phyloP scores from a whole-genome alignment of 2,113 vertebrate species.

The Choloepus hoffmanni region DNA sequence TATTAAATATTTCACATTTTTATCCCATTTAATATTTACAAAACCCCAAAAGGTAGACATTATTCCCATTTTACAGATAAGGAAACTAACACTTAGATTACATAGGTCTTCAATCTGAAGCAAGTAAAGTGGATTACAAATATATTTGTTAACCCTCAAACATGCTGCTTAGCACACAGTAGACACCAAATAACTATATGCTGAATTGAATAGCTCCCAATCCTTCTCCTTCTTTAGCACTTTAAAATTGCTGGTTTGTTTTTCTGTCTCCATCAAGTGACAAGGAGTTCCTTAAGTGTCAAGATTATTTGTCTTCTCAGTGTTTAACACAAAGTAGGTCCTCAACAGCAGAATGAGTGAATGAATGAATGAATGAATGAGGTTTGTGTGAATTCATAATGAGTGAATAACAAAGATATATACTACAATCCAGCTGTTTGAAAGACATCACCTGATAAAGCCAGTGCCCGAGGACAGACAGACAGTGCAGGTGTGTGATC shows the following conservation, averaged over 20 bases:
- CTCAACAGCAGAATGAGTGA: background rate
- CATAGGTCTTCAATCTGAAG: background rate
- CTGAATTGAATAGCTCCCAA: background rate
- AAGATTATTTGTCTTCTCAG: background rate
- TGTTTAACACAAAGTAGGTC: background rate
- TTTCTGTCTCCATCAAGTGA: background rate
- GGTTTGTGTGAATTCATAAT: background rate
- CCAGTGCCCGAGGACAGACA: background rate
- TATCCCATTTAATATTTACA: background rate
- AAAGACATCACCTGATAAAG: background rate
- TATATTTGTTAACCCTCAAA: background rate
- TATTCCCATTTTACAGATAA: slow-evolving; percentile 8
- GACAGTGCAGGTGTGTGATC: background rate
- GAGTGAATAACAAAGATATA: background rate
- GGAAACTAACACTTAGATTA: background rate
- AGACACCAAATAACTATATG: background rate
- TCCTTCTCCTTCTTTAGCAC: background rate
- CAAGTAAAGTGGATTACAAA: background rate
- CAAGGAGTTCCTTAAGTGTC: background rate
- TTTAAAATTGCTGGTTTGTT: background rate
- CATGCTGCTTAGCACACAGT: background rate
- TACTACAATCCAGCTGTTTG: background rate
- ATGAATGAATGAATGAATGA: background rate
- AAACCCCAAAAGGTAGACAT: background rate
- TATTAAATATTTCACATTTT: background rate